Base-by-base conservation (phyloP, 2,797 vertebrate species). In the Melanotaenia maccullochi region DNA sequence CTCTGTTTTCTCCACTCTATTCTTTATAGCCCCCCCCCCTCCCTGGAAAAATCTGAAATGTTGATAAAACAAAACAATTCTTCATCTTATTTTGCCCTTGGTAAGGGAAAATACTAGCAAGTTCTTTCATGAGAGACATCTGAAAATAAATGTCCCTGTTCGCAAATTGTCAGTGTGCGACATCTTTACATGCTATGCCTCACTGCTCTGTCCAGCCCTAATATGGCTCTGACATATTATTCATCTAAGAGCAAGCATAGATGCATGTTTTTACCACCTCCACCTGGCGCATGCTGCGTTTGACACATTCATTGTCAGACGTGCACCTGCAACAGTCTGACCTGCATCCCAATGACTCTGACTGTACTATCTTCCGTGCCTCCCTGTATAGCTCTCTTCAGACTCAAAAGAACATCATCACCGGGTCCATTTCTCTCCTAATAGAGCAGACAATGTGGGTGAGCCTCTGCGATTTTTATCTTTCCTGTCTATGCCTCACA, bases 301-400 rank as follows among this genome's bases (percentile, higher is more conserved):
- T 90, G 89, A 91, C 90, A 92, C 82, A 87, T 89, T 79, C 86
- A 90, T 83, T 89, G 88, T 90, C 75, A 83, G 81, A 59, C 1
- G 47, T 83, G 86, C 88, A 87, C 84, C 89, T 86, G 85, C 90
- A 85, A 64, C 83, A 84, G 62, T 80, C 89, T 88, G 87, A 87
- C 85, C 87, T 89, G 90, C 90, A 92, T 93, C 79, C 76, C 79
- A 90, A 91, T 91, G 83, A 90, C 72, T 89, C 79, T 55, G 71
- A 85, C 84, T 82, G 73, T 76, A 35, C 62, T 22, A 33, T 64
- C 2, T 20, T 0, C 64, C 40, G 52, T 71, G 78, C 60, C 70
- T 73, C 71, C 61, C 68, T 40, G 62, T 76, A 33, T 62, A 57
- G 75, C 83, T 76, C 81, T 83, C 79, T 71, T 89, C 80, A 82